A percentile compares a stretch with the other conserved stretches of the same genome.
Conservation (phyloP, 2,113 vertebrate species). For the Gymnorhina tibicen region DNA sequence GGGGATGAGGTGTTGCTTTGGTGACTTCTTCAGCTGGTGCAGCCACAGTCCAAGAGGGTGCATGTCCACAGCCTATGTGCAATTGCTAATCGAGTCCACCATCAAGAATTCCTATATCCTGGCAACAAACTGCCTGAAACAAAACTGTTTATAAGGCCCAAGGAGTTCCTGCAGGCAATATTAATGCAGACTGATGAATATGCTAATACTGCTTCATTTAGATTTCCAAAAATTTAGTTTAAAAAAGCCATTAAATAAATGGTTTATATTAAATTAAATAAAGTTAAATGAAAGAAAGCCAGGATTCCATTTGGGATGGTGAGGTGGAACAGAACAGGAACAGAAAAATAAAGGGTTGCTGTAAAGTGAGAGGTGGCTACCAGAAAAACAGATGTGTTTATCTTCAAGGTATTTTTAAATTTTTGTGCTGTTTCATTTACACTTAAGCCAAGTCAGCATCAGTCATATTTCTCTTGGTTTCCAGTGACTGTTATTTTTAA, state of each 20-base stretch:
- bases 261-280: not conserved
- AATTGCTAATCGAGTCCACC: not conserved
- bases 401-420: not conserved
- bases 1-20: not conserved
- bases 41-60: not conserved
- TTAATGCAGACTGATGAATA: not conserved
- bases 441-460: not conserved
- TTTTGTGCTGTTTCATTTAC: not conserved
- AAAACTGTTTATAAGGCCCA: not conserved
- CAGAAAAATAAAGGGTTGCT: not conserved
- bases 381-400: constrained; percentile 36
- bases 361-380: not conserved
- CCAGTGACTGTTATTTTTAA: not conserved
- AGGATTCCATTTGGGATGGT: not conserved
- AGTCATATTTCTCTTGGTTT: not conserved
- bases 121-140: not conserved
- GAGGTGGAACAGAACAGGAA: not conserved
- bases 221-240: not conserved
- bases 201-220: not conserved
- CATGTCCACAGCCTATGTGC: accelerated
- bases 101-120: not conserved
- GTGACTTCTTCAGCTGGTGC: not conserved
- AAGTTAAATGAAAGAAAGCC: not conserved
- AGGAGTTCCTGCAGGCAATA: not conserved
- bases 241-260: not conserved